Conservation (phyloP, 2,888 invertebrate species). For the Habroteleia sp. region DNA sequence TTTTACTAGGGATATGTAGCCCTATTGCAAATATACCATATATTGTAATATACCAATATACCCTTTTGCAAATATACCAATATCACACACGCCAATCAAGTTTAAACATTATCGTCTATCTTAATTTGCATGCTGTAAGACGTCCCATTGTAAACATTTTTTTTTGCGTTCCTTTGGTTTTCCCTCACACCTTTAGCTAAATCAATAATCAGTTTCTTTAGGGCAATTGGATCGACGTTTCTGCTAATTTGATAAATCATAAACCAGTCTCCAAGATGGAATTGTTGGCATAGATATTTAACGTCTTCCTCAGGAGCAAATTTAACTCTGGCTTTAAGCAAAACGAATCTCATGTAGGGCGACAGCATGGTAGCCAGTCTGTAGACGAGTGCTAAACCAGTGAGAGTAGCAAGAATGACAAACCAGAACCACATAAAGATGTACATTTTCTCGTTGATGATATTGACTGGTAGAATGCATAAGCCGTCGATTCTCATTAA, state of each 20-base stretch:
- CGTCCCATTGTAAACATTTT: too few species aligned
- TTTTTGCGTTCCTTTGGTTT: too few species aligned
- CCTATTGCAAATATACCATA: too few species aligned
- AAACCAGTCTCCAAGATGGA: conserved; percentile 9
- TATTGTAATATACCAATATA: too few species aligned
- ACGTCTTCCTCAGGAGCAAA: background rate
- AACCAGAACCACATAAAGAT: conserved; percentile 12
- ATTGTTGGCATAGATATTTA: background rate
- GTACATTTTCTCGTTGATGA: conserved; percentile 8
- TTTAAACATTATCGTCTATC: too few species aligned
- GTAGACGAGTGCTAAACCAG: background rate
- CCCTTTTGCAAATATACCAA: too few species aligned
- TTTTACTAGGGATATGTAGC: too few species aligned
- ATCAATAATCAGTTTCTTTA: background rate
- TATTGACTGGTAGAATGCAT: conserved; percentile 4
- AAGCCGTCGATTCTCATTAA: background rate
- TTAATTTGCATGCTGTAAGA: too few species aligned
- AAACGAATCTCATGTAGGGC: background rate
- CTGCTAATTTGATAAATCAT: background rate
- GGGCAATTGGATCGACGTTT: conserved; percentile 1
- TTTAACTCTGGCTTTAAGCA: background rate
- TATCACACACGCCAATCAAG: too few species aligned
- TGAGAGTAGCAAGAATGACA: background rate
- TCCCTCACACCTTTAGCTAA: too few species aligned
- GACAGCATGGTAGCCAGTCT: background rate